These are phyloP conservation scores for Leptopilina clavipes DNA, from an alignment of 1,140 invertebrate species.

Conservation along the genomic window DNA sequence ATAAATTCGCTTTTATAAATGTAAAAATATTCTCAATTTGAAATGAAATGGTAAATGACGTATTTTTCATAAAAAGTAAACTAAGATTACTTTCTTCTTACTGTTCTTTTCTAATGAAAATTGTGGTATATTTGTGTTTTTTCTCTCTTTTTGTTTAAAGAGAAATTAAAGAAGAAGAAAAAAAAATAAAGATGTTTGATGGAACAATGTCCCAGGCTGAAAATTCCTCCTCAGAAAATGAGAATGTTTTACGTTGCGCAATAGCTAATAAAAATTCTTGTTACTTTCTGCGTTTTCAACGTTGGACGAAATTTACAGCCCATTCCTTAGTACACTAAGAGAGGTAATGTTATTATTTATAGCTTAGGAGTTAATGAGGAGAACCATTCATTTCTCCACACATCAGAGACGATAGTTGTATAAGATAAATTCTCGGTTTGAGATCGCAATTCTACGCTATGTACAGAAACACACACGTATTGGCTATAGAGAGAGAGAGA, in stretches of 20 bases:
- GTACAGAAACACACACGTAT: not conserved
- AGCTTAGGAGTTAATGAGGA: conserved; percentile 56
- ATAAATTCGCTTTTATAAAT: no score
- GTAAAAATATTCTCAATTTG: no score
- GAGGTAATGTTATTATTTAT: conserved; percentile 58
- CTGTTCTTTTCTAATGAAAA: no score
- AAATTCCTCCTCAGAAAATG: not conserved
- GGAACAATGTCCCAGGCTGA: not conserved
- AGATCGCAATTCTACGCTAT: conserved; percentile 49
- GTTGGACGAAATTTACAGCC: conserved; percentile 50
- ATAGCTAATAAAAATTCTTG: not conserved
- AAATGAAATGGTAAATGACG: no score
- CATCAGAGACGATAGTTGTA: conserved; percentile 44
- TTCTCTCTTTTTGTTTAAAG: no score
- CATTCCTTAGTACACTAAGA: conserved; percentile 41
- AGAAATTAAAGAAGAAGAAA: no score
- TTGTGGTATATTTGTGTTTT: no score
- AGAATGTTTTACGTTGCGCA: not conserved
- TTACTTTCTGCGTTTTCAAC: conserved; percentile 36
- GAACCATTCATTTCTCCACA: conserved; percentile 55
- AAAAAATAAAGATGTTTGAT: not conserved
- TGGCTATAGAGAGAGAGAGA: no score
- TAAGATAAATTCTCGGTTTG: conserved; percentile 62
- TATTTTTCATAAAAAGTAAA: no score
- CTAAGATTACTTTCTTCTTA: no score